Evolutionary conservation across 2,797 vertebrate species (phyloP).

Genomic region (Mus spretus): DNA sequence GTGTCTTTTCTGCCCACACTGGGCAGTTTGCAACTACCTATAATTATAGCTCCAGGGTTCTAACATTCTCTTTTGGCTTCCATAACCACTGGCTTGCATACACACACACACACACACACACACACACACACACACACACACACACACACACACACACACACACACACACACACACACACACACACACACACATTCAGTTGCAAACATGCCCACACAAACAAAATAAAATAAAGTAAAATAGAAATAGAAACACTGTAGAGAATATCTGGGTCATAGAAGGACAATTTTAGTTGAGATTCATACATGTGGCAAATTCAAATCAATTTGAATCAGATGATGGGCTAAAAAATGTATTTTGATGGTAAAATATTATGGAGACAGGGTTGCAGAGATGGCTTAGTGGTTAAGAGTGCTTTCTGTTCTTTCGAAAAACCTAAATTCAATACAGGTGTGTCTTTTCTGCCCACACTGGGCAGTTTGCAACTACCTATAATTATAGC

Average conservation of each 20-base stretch:
- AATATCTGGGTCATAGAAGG: neutral
- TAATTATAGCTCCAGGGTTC: no score
- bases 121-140: no score
- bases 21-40: no score
- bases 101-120: no score
- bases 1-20: no score
- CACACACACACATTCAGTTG: neutral
- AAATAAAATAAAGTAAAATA: neutral
- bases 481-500: neutral
- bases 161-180: no score
- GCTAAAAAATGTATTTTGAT: neutral
- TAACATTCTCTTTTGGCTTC: no score
- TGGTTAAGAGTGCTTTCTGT: neutral
- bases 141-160: no score
- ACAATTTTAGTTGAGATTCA: constrained; percentile 1
- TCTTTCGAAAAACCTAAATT: neutral
- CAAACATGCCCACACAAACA: neutral
- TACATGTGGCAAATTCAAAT: neutral
- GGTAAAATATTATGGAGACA: neutral
- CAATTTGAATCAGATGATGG: neutral
- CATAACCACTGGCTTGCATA: no score
- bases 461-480: neutral
- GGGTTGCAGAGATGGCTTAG: neutral
- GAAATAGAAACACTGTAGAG: neutral
- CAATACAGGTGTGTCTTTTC: neutral